A percentile compares a stretch with the other conserved stretches of the same genome.
Evolutionary conservation across 2,113 vertebrate species (phyloP).

Genomic region (Callopanchax toddi): DNA sequence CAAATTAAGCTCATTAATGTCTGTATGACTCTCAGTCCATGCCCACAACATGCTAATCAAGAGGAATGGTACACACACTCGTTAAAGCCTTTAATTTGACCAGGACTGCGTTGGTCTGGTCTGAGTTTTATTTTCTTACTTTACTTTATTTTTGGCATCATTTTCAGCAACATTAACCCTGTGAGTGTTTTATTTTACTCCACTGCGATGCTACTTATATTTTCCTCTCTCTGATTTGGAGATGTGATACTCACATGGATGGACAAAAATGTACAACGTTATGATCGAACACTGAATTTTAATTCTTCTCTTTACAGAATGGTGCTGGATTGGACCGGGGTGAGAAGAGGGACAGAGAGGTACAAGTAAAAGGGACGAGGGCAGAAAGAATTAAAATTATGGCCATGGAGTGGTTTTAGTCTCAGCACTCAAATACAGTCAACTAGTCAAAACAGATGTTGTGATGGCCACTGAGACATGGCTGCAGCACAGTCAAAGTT

Average conservation of each 20-base stretch:
- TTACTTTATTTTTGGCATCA: neutral
- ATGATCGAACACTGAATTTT: conserved; percentile 62
- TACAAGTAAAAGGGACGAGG: conserved; percentile 42
- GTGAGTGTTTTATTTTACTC: neutral
- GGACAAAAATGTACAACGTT: conserved; percentile 63
- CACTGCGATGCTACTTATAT: neutral
- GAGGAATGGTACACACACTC: conserved; percentile 83
- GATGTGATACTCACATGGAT: conserved; percentile 56
- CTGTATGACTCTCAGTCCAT: conserved; percentile 25
- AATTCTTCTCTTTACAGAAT: conserved; percentile 62
- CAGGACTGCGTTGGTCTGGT: neutral
- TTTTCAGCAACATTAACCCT: conserved; percentile 14
- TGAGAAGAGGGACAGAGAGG: conserved; percentile 48
- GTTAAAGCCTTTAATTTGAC: conserved; percentile 35
- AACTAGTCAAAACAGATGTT: conserved; percentile 57
- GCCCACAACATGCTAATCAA: conserved; percentile 79
- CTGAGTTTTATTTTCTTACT: neutral
- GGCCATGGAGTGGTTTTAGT: conserved; percentile 58
- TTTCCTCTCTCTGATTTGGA: conserved; percentile 22
- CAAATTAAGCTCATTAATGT: conserved; percentile 49
- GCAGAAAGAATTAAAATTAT: conserved; percentile 68
- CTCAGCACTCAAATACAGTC: conserved; percentile 53
- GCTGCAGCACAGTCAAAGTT: conserved; percentile 42
- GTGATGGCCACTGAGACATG: conserved; percentile 58
- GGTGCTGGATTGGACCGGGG: conserved; percentile 22